These are phyloP conservation scores for Mohoua ochrocephala DNA, from an alignment of 2,113 vertebrate genomes.

Conservation along the genomic window DNA sequence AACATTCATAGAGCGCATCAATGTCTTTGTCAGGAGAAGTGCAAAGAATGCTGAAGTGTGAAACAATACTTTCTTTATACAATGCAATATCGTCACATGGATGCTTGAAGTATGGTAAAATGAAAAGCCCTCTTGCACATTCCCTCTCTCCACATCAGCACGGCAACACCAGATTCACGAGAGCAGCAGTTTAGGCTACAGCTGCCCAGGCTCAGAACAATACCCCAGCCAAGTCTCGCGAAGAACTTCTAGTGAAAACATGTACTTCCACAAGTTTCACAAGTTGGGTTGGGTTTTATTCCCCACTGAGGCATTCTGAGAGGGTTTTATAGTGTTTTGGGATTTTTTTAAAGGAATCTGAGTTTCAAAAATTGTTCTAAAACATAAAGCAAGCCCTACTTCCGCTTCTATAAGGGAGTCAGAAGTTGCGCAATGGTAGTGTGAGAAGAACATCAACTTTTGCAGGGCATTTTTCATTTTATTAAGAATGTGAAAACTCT, in stretches of 20 bases:
- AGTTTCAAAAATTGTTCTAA: neutral
- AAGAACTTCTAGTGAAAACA: neutral
- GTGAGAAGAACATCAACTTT: neutral
- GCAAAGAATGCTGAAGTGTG: neutral
- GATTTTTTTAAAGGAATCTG: neutral
- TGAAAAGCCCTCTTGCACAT: neutral
- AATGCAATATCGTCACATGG: neutral
- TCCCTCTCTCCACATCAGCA: neutral
- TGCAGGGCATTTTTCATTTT: neutral
- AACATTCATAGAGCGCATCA: accelerated
- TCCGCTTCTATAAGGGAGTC: neutral
- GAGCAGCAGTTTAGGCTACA: neutral
- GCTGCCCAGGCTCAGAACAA: neutral
- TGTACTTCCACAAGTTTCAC: neutral
- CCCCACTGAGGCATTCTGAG: neutral
- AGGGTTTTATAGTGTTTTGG: neutral
- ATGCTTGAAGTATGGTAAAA: neutral
- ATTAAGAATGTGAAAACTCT: neutral
- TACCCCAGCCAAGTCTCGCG: neutral
- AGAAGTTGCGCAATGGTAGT: neutral
- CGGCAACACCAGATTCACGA: neutral
- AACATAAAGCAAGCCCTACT: neutral
- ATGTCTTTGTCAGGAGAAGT: neutral
- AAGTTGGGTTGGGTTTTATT: accelerated
- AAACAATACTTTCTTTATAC: neutral